These are phyloP conservation scores for Desmodus rotundus DNA, from an alignment of 2,113 vertebrate species.

Conservation along the genomic window DNA sequence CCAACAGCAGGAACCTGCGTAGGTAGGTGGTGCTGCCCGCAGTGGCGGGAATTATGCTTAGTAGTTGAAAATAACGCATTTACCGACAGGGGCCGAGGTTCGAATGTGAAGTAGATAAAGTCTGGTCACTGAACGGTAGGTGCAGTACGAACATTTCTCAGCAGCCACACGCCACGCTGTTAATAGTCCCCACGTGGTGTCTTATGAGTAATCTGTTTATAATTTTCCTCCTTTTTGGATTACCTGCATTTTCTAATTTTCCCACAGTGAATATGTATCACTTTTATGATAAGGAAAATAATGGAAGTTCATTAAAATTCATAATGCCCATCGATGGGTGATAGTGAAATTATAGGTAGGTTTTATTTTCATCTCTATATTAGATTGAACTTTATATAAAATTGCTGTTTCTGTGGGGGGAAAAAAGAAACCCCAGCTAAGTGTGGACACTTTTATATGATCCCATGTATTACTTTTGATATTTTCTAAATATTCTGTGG, in stretches of 20 bases:
- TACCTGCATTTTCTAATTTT: not conserved
- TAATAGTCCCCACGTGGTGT: rapidly evolving
- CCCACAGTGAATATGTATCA: not conserved
- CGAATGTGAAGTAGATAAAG: not conserved
- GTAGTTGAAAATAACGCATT: not conserved
- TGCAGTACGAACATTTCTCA: not conserved
- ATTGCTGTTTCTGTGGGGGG: not conserved
- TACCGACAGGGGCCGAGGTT: too few relatives aligned
- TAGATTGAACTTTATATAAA: not conserved
- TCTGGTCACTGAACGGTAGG: not conserved
- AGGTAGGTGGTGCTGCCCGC: not conserved
- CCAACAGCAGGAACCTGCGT: not conserved
- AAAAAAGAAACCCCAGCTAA: not conserved
- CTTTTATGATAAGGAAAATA: not conserved
- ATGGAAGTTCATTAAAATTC: not conserved
- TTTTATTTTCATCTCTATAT: not conserved
- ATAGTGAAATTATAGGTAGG: not conserved
- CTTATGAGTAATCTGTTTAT: not conserved
- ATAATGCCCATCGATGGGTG: not conserved
- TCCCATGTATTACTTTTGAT: not conserved
- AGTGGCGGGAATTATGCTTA: not conserved
- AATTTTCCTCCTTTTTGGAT: not conserved
- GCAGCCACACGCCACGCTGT: not conserved
- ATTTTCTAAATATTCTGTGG: not conserved
- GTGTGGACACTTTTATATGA: not conserved